Percentiles rank a stretch among this genome's conserved stretches.
Evolutionary conservation across 1,140 invertebrate genomes (phyloP).

Genomic region (Matsumurasca onukii): DNA sequence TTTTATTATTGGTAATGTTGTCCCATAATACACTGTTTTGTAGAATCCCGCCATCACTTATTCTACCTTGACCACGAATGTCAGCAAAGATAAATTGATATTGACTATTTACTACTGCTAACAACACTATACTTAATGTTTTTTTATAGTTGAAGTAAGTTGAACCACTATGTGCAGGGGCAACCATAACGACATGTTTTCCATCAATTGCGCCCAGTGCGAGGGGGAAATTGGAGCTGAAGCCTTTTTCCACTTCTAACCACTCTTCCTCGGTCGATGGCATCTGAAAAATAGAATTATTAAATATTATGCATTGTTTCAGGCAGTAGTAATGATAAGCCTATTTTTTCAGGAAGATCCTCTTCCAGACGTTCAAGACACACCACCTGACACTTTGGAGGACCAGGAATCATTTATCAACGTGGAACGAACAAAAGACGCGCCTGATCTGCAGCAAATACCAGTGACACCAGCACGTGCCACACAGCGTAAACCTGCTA

Average conservation of each 20-base stretch:
- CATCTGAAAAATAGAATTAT: slow-evolving; percentile 35
- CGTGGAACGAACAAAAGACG: not conserved
- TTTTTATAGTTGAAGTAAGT: slow-evolving; percentile 37
- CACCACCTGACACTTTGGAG: not conserved
- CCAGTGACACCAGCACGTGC: not conserved
- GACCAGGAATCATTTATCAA: not conserved
- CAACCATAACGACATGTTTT: slow-evolving; percentile 47
- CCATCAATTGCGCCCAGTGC: slow-evolving; percentile 48
- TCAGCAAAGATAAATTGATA: slow-evolving; percentile 37
- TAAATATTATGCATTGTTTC: slow-evolving; percentile 8
- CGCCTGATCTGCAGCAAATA: not conserved
- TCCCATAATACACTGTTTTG: slow-evolving; percentile 40
- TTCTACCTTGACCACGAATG: slow-evolving; percentile 37
- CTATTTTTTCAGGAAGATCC: slow-evolving; percentile 2
- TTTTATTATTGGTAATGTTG: slow-evolving; percentile 36
- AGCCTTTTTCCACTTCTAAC: slow-evolving; percentile 43
- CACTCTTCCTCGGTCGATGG: slow-evolving; percentile 43
- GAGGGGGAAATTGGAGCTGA: slow-evolving; percentile 44
- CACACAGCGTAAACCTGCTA: not conserved
- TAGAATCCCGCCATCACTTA: slow-evolving; percentile 47
- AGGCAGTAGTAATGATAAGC: not conserved
- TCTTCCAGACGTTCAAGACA: not conserved
- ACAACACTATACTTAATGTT: slow-evolving; percentile 34
- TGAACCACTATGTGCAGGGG: slow-evolving; percentile 42
- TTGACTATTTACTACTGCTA: slow-evolving; percentile 31